Evolutionary conservation across 1,140 invertebrate genomes (phyloP), one percentile per base, ranked within the genome.

Genomic region (Mercenaria mercenaria): DNA sequence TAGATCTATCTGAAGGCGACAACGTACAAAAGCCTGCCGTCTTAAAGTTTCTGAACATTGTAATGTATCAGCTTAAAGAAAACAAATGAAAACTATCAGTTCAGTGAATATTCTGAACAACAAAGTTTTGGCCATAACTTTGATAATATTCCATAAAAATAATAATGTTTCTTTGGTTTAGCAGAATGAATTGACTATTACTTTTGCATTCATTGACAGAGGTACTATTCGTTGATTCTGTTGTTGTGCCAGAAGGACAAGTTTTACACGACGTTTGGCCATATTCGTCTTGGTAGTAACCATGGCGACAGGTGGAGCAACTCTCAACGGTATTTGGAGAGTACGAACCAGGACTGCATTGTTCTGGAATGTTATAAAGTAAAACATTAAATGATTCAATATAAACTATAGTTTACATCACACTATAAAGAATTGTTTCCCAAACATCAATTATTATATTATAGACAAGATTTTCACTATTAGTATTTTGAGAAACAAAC

Each of bases 211-310:
- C n/a, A 15, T 69, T n/a, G 29, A 26, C n/a, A 34, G 72, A 76
- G 26, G 52, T 34, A 2, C 23, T 59, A 34, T 81, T 81, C 18
- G 50, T 81, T 29, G n/a, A 52, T 37, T 29, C 29, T 61, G 79
- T 81, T 61, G 79, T 81, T 29, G 47, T 52, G 34, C 56, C 79
- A 0, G 50, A 10, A 37, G 79, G 79, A 37, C 79, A 81, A 37
- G 0, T 0, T 59, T 59, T 37, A 59, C 79, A 81, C 3, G 56
- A 23, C 1, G 50, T 59, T 34, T 52, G 50, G 23, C 79, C 79
- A 18, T 29, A 34, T 18, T 37, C 56, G 32, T 50, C 34, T 29
- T 81, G 79, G 26, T 59, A 81, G 50, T 50, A 32, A 52, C 79
- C 56, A 56, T 37, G 56, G 26, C 20, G 56, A 61, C 79, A 81